Evolutionary conservation across 2,113 vertebrate genomes (phyloP), one percentile per base, ranked within the genome.

Genomic region (Pelvicachromis taeniatus): DNA sequence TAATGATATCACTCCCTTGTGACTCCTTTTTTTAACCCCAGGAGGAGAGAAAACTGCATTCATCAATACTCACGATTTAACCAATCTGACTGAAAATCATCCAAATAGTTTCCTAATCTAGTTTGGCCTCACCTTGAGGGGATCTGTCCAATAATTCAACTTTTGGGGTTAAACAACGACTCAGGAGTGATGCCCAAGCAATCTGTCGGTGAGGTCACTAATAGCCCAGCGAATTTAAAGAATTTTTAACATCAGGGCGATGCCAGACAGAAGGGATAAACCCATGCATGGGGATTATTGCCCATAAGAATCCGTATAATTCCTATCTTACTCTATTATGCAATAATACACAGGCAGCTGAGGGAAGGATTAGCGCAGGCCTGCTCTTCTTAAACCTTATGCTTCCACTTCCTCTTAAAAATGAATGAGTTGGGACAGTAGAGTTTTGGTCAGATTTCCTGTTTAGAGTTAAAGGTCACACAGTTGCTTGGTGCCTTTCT

Each of bases 251-350:
- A 89, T 87, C 65, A 65, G 53, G 75, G 61, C 73, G 8, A 56
- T 79, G 83, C 83, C 91, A 87, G 86, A 88, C 81, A 86, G 83
- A 81, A 54, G 79, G 82, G 91, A 93, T 92, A 90, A 93, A 92
- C 73, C 91, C 61, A 17, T 86, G 78, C 82, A 80, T 55, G 73
- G 91, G 94, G 93, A 94, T 94, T 94, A 95, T 91, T 90, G 56
- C 79, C 88, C 88, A 91, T 89, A 93, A 92, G 89, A 91, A 91
- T 91, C 90, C 78, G 81, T 88, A 93, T 95, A 89, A 94, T 94
- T 94, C 92, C 92, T 91, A 94, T 94, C 93, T 95, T 94, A 81
- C 90, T 87, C 87, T 92, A 94, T 95, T 94, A 95, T 94, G 94
- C 89, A 94, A 95, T 94, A 92, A 92, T 92, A 91, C 81, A 81